A percentile compares a stretch with the other conserved stretches of the same genome.
Evolutionary conservation across 2,113 vertebrate genomes (phyloP).

Genomic region (Sylvilagus bachmani): DNA sequence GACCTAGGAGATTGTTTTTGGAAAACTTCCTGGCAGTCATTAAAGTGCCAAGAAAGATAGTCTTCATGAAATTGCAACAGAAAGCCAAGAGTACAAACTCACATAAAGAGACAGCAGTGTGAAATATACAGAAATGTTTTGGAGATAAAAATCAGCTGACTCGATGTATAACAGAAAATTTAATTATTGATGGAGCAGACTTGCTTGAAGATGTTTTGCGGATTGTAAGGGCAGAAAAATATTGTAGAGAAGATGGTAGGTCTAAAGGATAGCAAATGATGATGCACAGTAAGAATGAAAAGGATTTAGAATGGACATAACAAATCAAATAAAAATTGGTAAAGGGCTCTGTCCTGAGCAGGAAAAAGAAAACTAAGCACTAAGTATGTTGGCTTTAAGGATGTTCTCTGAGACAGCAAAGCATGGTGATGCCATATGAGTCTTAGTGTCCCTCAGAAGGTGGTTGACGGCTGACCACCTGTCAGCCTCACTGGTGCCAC

Average conservation of each 20-base stretch:
- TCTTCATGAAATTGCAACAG: neutral
- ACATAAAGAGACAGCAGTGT: neutral
- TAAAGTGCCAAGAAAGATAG: neutral
- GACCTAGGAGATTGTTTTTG: neutral
- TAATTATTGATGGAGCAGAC: neutral
- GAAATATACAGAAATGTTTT: neutral
- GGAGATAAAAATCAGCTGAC: neutral
- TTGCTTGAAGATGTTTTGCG: neutral
- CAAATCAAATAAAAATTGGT: conserved; percentile 17
- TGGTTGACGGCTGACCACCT: too few relatives aligned
- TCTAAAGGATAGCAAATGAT: neutral
- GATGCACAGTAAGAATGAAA: neutral
- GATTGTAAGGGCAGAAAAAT: neutral
- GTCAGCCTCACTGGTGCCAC: too few relatives aligned
- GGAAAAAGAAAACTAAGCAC: neutral
- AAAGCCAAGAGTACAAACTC: neutral
- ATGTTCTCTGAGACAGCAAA: too few relatives aligned
- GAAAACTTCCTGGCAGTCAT: neutral
- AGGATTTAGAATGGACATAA: neutral
- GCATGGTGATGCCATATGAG: too few relatives aligned
- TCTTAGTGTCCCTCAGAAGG: too few relatives aligned
- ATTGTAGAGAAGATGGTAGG: neutral
- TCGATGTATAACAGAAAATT: neutral
- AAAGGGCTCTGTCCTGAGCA: neutral
- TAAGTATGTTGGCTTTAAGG: neutral